phyloP scores from a whole-genome alignment of 2,797 vertebrate genomes.

The Halcyon badia region DNA sequence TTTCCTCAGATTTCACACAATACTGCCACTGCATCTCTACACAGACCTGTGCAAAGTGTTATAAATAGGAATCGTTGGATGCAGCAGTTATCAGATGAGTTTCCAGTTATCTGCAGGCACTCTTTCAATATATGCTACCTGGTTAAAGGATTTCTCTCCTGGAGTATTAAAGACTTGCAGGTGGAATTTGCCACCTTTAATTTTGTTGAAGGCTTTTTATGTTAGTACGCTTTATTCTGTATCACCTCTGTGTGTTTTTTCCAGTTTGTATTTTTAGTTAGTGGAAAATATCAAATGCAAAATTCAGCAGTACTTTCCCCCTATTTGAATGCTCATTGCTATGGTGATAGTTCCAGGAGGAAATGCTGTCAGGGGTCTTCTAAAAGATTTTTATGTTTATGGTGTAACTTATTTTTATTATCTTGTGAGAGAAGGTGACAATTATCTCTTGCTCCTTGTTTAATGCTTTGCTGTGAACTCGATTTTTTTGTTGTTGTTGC shows the following conservation, averaged over 20 bases:
- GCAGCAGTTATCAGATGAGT: not conserved
- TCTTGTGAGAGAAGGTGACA: slow-evolving; percentile 17
- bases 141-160: not conserved
- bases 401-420: slow-evolving; percentile 48
- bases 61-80: not conserved
- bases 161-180: not conserved
- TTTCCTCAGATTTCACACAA: not conserved
- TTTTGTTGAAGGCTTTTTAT: not conserved
- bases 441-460: slow-evolving; percentile 50
- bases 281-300: slow-evolving; percentile 22
- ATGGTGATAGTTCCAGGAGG: slow-evolving; percentile 53
- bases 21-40: not conserved
- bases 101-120: not conserved
- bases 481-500: not conserved
- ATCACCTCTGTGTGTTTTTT: not conserved
- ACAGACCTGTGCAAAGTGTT: not conserved
- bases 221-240: not conserved
- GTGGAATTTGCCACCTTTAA: slow-evolving; percentile 16
- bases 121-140: not conserved
- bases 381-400: slow-evolving; percentile 54
- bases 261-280: slow-evolving; percentile 53
- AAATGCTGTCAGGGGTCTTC: slow-evolving; percentile 23
- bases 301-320: slow-evolving; percentile 24
- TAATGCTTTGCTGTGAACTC: slow-evolving; percentile 26
- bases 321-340: slow-evolving; percentile 36